Evolutionary conservation across 2,888 invertebrate species (phyloP), one percentile per base, ranked within the genome.

Genomic region (Noctua janthe): DNA sequence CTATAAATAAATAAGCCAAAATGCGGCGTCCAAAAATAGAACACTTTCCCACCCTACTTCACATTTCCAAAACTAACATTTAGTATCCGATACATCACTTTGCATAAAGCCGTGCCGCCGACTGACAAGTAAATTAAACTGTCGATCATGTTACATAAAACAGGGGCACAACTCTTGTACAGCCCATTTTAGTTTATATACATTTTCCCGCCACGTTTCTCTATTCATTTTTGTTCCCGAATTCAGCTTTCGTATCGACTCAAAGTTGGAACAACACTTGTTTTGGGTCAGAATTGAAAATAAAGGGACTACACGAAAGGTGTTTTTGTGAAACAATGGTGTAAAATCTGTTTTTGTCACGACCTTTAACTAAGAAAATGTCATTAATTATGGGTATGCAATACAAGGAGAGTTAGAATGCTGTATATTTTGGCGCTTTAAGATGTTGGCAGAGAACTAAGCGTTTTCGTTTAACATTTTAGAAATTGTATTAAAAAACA

Each of bases 111-210:
- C 75, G 76, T 66, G 75, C 83, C 71, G 80, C 78, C 66, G 81
- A 82, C 87, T 90, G 91, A 90, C 89, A 87, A 85, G 84, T 88
- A 89, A 90, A 91, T 91, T 91, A 91, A 91, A 90, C 82, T 90
- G 91, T 89, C 91, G 89, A 89, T 91, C 91, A 89, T 86, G 81
- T 82, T 82, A 76, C 67, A 81, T 75, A 81, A 81, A 84, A 88
- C 69, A 85, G 74, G 78, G 78, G 76, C 66, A 49, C 70, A 71
- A 74, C 39, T 71, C 74, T 78, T 74, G 35, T 67, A 80, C 78
- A 59, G 29, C 47, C 73, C 49, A 29, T 67, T 79, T 75, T 74
- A 81, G 83, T 74, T 85, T 69, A 35, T 70, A 66, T 59, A 66
- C n/a, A 84, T 69, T 69, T 69, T 69, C 69, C 17, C 47, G 47